A percentile compares a stretch with the other conserved stretches of the same genome.
phyloP scores from a whole-genome alignment of 2,113 vertebrate genomes.

The Centrocercus urophasianus region DNA sequence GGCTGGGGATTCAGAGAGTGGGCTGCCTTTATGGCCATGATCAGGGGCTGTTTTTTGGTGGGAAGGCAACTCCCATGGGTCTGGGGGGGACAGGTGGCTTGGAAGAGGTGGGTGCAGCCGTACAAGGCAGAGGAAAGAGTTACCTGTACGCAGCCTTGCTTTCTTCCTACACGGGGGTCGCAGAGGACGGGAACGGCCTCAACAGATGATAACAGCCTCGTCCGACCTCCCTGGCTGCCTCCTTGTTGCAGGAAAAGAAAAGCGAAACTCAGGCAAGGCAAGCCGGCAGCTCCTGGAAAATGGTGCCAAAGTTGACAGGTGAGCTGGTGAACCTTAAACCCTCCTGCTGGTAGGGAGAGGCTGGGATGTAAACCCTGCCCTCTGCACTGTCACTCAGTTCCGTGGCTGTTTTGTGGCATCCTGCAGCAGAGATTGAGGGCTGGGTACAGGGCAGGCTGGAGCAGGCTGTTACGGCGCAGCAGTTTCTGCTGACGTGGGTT shows the following conservation, averaged over 20 bases:
- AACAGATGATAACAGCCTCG: not conserved
- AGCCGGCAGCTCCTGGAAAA: rapidly evolving
- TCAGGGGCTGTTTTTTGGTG: not conserved
- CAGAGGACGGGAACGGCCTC: not conserved
- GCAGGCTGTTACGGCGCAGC: rapidly evolving
- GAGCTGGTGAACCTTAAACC: slow-evolving; percentile 14
- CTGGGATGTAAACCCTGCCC: not conserved
- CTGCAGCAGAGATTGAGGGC: rapidly evolving
- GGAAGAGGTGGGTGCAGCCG: not conserved
- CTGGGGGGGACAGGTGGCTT: not conserved
- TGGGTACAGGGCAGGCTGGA: rapidly evolving
- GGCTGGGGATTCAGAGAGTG: not conserved
- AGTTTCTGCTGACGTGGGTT: rapidly evolving
- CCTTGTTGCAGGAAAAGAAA: rapidly evolving
- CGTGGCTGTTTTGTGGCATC: not conserved
- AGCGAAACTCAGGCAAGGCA: not conserved
- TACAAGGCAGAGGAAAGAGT: not conserved
- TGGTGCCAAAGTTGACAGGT: not conserved
- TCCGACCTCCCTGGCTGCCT: rapidly evolving
- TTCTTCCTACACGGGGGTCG: not conserved
- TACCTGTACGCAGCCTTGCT: slow-evolving; percentile 31
- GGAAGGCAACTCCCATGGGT: not conserved
- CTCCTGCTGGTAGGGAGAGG: not conserved
- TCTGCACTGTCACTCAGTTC: not conserved
- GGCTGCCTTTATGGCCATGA: not conserved